Percentiles rank a stretch among this genome's conserved stretches.
Conservation (phyloP, 2,888 invertebrate species). For the Hybos culiciformis region DNA sequence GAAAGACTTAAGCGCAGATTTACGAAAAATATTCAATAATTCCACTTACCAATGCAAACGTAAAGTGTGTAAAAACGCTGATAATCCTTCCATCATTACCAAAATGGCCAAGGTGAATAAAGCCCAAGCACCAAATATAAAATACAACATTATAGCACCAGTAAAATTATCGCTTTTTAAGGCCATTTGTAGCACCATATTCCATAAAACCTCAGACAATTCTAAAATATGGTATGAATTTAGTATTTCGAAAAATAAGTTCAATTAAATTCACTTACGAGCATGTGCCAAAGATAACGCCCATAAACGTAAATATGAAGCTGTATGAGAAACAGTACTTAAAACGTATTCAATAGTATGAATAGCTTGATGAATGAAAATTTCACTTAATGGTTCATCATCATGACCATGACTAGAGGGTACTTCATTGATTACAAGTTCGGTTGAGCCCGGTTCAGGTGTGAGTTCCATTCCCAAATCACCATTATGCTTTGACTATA, state of each 20-base stretch:
- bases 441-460: constrained; percentile 32
- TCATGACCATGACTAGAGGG: constrained; percentile 24
- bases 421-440: constrained; percentile 35
- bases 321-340: constrained; percentile 91
- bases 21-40: too few species aligned
- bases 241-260: not conserved
- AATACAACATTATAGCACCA: constrained; percentile 61
- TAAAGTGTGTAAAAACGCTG: constrained; percentile 95
- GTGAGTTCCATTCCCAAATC: constrained; percentile 52
- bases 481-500: constrained; percentile 39
- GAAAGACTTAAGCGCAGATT: too few species aligned
- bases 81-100: constrained; percentile 97
- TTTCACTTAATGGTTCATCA: constrained; percentile 63
- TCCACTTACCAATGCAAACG: constrained; percentile 80
- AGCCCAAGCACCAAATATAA: constrained; percentile 83
- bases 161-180: constrained; percentile 45
- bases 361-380: constrained; percentile 85
- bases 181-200: constrained; percentile 70
- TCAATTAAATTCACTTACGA: constrained; percentile 45
- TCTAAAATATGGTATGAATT: constrained; percentile 38
- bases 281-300: constrained; percentile 89
- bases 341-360: constrained; percentile 94
- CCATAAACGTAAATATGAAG: constrained; percentile 91
- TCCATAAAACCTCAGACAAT: constrained; percentile 82
- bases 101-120: constrained; percentile 85